phyloP scores from a whole-genome alignment of 2,113 vertebrate genomes.

The mouse (Mus musculus) region GRCm39 chr9:86963501-86964000 shows the following conservation, averaged over 20 bases:
- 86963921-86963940: no score
- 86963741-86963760: background rate
- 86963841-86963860: no score
- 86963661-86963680: background rate
- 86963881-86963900: no score
- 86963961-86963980: no score
- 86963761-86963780: no score
- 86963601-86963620: background rate
- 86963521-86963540: background rate
- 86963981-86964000: background rate
- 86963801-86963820: no score
- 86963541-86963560: background rate
- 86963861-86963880: no score
- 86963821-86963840: no score
- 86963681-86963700: background rate
- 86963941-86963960: no score
- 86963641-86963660: background rate
- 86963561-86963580: background rate
- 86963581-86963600: background rate
- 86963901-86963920: no score
- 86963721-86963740: background rate
- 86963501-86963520: background rate
- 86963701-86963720: background rate
- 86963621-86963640: background rate
- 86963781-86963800: no score